Evolutionary conservation across 1,140 invertebrate genomes (phyloP).

Genomic region (Choristoneura fumiferana): DNA sequence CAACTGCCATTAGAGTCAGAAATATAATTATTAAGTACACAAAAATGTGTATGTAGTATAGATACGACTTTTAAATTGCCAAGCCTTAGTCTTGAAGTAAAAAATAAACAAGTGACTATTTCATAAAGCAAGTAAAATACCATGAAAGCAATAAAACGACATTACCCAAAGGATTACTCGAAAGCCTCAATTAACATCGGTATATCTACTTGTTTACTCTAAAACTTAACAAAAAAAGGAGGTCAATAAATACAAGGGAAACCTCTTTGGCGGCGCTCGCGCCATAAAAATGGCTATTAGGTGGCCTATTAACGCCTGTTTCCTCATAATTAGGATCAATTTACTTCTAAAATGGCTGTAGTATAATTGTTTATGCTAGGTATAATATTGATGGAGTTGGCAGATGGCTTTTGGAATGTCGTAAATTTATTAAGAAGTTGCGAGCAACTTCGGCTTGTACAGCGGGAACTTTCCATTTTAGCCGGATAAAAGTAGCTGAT

Average conservation of each 20-base stretch:
- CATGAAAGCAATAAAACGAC: background rate
- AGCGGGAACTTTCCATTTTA: no score
- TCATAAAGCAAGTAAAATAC: no score
- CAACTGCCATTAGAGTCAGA: no score
- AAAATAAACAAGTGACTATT: no score
- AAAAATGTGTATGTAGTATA: no score
- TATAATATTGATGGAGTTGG: no score
- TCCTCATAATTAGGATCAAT: conserved; percentile 74
- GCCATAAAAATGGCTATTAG: conserved; percentile 68
- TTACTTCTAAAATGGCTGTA: conserved; percentile 47
- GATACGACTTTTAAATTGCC: no score
- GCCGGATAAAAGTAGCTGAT: no score
- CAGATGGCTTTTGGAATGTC: conserved; percentile 40
- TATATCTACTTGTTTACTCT: conserved; percentile 60
- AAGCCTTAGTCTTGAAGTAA: no score
- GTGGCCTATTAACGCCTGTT: conserved; percentile 74
- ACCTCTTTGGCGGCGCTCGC: conserved; percentile 64
- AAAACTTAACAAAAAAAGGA: conserved; percentile 67
- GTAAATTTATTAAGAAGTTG: conserved; percentile 42
- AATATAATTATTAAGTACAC: no score
- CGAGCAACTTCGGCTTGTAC: no score
- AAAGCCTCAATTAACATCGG: conserved; percentile 57
- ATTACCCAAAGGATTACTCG: conserved; percentile 29
- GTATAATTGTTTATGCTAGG: conserved; percentile 56
- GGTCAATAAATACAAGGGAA: conserved; percentile 66